Evolutionary conservation across 2,797 vertebrate genomes (phyloP), one percentile per base, ranked within the genome.

Genomic region (Aeoliscus strigatus): DNA sequence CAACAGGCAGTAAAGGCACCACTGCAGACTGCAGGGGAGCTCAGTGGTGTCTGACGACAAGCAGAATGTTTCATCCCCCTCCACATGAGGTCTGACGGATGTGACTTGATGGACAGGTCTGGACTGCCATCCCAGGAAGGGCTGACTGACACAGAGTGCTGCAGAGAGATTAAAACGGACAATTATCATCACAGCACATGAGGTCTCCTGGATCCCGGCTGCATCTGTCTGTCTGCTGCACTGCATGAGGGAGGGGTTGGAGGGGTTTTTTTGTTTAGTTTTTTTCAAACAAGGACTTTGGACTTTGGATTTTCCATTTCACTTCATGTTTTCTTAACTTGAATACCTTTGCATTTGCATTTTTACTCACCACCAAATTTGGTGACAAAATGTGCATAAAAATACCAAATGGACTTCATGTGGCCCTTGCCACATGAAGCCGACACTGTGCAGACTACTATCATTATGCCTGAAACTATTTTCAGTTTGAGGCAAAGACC

Each of bases 111-210:
- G 60, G 73, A 60, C 51, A 50, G 39, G 51, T 55, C 32, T 13
- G 42, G 14, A 27, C 47, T 27, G 43, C 29, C 21, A 24, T n/a
- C n/a, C n/a, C n/a, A 34, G 18, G 43, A 33, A 25, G 51, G 31
- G 16, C 51, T 45, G 58, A 64, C 47, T 41, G 53, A 60, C 37
- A 64, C 34, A 39, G 16, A 17, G 14, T 14, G 37, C 35, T 35
- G 41, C 48, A 34, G 47, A 59, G 33, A 49, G 70, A 80, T 72
- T 67, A 56, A 64, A 60, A 54, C 9, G 34, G 48, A 50, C 51
- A 38, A 42, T 55, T 40, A 39, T 40, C 30, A 37, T 45, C 35
- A 26, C 39, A 16, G 30, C 33, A 51, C 49, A 58, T 51, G 26
- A 61, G 49, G 24, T 39, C 34, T 43, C 7, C 51, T 29, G 39